Evolutionary conservation across 2,113 vertebrate genomes (phyloP), one percentile per base, ranked within the genome.

Genomic region (Pteruthius melanotis): DNA sequence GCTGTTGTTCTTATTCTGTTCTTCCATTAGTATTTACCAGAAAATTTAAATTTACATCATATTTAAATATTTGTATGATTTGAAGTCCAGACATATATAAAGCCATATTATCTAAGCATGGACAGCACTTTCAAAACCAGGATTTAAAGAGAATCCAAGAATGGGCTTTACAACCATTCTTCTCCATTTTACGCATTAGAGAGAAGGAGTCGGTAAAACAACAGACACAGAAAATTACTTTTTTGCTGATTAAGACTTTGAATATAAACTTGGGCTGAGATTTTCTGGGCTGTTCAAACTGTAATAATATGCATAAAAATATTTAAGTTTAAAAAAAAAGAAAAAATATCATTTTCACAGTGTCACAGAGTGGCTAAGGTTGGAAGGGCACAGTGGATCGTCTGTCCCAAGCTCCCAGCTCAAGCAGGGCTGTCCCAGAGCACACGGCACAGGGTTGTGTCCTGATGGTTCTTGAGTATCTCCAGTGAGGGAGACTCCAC

Each of bases 391-490:
- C 28, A n/a, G 30, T 23, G 28, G n/a, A 1, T 40, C n/a, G 9
- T 27, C 7, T 39, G 40, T 6, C 18, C n/a, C 2, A 6, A 3
- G 19, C 28, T 47, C 23, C 28, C n/a, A 56, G 28, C n/a, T 65
- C 30, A 49, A 1, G 15, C 30, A 75, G 2, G 6, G 15, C n/a
- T 3, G 2, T 24, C 19, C 19, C 3, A 24, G 9, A 56, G 10
- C 30, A 49, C 30, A 30, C 1, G 42, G 49, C 23, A 40, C 40
- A 47, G n/a, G 24, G n/a, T 33, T 65, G 59, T 12, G 23, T 56
- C 19, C 47, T 21, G 16, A 7, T 5, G 0, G 0, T 18, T 39
- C 26, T 5, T 71, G 31, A 37, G 2, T 31, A 15, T 35, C 26
- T 61, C 31, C 56, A 11, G 56, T 26, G 45, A 61, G 4, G 21